A percentile compares a stretch with the other conserved stretches of the same genome.
Conservation (phyloP, 2,888 invertebrate genomes). For the Drymonia ruficornis region DNA sequence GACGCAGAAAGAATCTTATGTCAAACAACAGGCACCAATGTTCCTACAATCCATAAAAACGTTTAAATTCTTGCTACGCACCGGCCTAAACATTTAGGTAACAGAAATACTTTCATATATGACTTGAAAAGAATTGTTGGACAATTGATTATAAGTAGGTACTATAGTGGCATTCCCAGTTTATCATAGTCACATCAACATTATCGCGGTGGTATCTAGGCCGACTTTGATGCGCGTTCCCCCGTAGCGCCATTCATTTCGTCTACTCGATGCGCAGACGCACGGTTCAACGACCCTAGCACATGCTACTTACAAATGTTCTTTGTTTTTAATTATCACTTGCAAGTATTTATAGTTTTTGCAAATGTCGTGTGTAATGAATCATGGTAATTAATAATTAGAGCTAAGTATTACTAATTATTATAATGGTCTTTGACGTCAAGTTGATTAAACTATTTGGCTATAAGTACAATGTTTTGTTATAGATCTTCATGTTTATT, state of each 20-base stretch:
- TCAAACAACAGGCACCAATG: too few species aligned
- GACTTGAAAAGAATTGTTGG: too few species aligned
- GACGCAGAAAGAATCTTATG: too few species aligned
- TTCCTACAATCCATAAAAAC: too few species aligned
- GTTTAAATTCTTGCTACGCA: too few species aligned
- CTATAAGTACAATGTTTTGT: too few species aligned
- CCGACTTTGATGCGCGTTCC: slow-evolving; percentile 48
- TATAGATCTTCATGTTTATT: too few species aligned
- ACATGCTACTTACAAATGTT: slow-evolving; percentile 40
- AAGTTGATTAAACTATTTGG: background rate
- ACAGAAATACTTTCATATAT: too few species aligned
- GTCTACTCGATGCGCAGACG: slow-evolving; percentile 48
- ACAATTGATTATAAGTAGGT: too few species aligned
- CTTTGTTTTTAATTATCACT: slow-evolving; percentile 6
- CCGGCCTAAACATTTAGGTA: too few species aligned
- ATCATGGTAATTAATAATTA: background rate
- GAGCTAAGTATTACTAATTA: background rate
- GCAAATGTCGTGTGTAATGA: background rate
- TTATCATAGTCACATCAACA: slow-evolving; percentile 11
- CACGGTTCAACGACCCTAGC: slow-evolving; percentile 51
- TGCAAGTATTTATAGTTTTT: slow-evolving; percentile 2
- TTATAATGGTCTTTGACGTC: background rate
- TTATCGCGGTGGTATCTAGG: slow-evolving; percentile 41
- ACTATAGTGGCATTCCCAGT: background rate
- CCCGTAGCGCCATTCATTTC: slow-evolving; percentile 37